These are phyloP conservation scores for Halictus quadricinctus DNA, from an alignment of 2,888 invertebrate species.

Conservation along the genomic window DNA sequence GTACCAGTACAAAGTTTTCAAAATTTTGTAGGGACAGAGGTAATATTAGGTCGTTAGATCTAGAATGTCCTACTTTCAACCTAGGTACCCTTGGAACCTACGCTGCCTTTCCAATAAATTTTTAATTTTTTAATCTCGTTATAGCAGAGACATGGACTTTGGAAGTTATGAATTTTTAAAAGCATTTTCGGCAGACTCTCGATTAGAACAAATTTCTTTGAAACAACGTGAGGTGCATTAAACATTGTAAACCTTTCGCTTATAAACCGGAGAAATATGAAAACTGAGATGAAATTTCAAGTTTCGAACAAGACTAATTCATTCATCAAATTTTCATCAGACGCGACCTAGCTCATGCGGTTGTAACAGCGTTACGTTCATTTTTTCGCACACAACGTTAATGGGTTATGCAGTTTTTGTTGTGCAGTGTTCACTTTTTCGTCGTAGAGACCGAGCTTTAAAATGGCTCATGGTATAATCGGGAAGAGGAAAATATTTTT, in stretches of 20 bases:
- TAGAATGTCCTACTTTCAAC: too few species aligned
- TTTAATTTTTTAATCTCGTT: too few species aligned
- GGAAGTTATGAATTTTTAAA: too few species aligned
- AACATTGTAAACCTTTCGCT: too few species aligned
- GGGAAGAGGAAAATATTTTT: background rate
- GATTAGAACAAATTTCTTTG: too few species aligned
- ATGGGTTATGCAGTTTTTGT: background rate
- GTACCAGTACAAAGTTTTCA: background rate
- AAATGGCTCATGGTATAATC: too few species aligned
- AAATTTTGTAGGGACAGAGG: background rate
- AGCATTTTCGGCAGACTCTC: too few species aligned
- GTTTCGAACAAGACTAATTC: background rate
- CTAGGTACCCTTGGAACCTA: too few species aligned
- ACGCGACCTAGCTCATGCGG: background rate
- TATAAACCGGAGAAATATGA: too few species aligned
- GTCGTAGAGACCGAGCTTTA: background rate
- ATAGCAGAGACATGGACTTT: too few species aligned
- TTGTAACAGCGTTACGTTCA: background rate
- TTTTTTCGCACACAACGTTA: background rate
- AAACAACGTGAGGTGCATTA: too few species aligned
- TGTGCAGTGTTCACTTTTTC: background rate
- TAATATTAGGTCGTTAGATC: background rate
- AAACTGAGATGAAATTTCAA: background rate
- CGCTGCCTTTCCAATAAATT: too few species aligned
- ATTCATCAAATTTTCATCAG: background rate